These are phyloP conservation scores for Notodonta ziczac DNA, from an alignment of 2,888 invertebrate species.

Conservation along the genomic window DNA sequence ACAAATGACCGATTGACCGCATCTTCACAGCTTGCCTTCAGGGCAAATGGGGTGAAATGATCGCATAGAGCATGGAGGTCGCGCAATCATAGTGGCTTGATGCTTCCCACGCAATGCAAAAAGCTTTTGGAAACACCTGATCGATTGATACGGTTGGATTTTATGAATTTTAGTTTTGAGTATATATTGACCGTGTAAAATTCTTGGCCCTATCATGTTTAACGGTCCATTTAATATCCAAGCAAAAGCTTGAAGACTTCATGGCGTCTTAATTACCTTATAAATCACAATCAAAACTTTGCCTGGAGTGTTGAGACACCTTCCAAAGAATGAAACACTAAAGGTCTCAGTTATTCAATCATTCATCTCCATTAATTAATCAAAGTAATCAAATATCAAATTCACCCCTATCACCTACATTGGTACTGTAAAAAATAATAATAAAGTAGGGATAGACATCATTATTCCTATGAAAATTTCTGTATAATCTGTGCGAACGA, in stretches of 20 bases:
- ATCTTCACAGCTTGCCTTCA: neutral
- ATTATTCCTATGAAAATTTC: conserved; percentile 53
- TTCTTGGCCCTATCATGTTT: too few relatives aligned
- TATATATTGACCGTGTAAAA: too few relatives aligned
- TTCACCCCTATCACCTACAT: neutral
- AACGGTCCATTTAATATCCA: too few relatives aligned
- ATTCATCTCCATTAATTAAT: neutral
- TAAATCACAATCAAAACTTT: too few relatives aligned
- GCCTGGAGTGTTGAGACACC: too few relatives aligned
- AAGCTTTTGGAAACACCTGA: conserved; percentile 14
- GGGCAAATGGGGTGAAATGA: conserved; percentile 9
- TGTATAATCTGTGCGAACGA: conserved; percentile 57
- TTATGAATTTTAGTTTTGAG: neutral
- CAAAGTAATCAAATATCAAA: neutral
- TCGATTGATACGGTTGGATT: conserved; percentile 5
- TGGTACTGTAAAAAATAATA: conserved; percentile 25
- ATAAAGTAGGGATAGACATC: conserved; percentile 48
- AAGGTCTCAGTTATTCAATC: too few relatives aligned
- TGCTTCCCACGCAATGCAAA: conserved; percentile 22
- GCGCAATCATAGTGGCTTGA: neutral
- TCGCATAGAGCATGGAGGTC: conserved; percentile 1
- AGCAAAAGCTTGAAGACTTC: too few relatives aligned
- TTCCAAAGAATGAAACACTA: too few relatives aligned
- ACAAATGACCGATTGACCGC: conserved; percentile 12
- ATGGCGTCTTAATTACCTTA: too few relatives aligned